Evolutionary conservation across 2,113 vertebrate species (phyloP), one percentile per base, ranked within the genome.

Genomic region (Seriola quinqueradiata): DNA sequence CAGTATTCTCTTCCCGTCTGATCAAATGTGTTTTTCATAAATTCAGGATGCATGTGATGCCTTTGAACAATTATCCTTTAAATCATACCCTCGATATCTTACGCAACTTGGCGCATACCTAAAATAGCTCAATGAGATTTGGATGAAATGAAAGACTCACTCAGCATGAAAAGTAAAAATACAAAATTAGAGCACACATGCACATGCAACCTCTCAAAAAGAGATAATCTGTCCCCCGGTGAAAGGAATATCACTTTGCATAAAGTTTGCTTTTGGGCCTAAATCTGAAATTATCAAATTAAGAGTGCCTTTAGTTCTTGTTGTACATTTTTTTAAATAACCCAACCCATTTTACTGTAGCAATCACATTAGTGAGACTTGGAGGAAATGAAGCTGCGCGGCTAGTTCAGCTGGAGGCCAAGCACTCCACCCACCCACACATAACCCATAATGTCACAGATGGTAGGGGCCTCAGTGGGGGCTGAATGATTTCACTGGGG

Each of bases 391-490:
- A 91, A 70, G 81, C 85, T 72, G 71, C 71, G 25, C 74, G 69
- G 77, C 80, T 83, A 74, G 77, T 89, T 90, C 81, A 81, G 81
- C 88, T 85, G 78, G 69, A 92, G 89, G 92, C 92, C 82, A 85
- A 76, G 25, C 77, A 75, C 67, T 88, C 77, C 57, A 52, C 79
- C 85, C 91, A 63, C 77, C 79, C 85, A 92, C 89, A 67, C 86
- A 72, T 79, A 87, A 88, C 73, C 83, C 66, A 36, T 81, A 83
- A 92, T 87, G 90, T 87, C 89, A 89, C 89, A 94, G 91, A 91
- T 90, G 92, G 77, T 69, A 64, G 76, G 73, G 85, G 77, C 75
- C 80, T 77, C 82, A 1, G 92, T 74, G 76, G 87, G 81, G 81
- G 83, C 48, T 72, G 84, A 72, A 75, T 80, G 75, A 86, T 83